Evolutionary conservation across 1,140 invertebrate species (phyloP).

Genomic region (Penaeus vannamei): DNA sequence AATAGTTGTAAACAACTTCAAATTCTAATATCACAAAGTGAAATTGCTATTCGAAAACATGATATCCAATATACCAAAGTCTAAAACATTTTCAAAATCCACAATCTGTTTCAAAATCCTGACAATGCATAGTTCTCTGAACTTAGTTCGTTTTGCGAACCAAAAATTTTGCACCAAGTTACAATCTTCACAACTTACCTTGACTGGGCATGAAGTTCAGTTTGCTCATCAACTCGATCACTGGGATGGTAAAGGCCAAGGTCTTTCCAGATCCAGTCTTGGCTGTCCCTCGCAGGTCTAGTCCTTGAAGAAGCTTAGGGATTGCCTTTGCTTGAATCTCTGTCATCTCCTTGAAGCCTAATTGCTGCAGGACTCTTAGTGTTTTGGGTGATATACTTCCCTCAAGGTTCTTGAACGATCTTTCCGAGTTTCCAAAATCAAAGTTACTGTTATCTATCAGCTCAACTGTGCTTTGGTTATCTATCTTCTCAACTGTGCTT

Average conservation of each 20-base stretch:
- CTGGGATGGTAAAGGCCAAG: conserved; percentile 96
- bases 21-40: no score
- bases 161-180: background rate
- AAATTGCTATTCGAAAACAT: no score
- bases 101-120: background rate
- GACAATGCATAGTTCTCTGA: background rate
- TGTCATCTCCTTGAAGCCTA: conserved; percentile 84
- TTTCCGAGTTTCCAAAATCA: no score
- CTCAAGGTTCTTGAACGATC: no score
- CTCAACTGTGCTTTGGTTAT: no score
- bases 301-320: conserved; percentile 84
- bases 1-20: background rate
- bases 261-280: conserved; percentile 99
- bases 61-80: no score
- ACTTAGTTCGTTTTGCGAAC: background rate
- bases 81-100: background rate
- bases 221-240: conserved; percentile 80
- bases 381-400: conserved; percentile 72
- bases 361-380: conserved; percentile 82
- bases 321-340: conserved; percentile 94
- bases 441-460: no score
- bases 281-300: conserved; percentile 95
- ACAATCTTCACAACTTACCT: background rate
- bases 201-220: background rate
- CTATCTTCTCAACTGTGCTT: no score